A percentile compares a stretch with the other conserved stretches of the same genome.
phyloP scores from a whole-genome alignment of 2,888 invertebrate species.

The Sinopyrophorus schimmeli region DNA sequence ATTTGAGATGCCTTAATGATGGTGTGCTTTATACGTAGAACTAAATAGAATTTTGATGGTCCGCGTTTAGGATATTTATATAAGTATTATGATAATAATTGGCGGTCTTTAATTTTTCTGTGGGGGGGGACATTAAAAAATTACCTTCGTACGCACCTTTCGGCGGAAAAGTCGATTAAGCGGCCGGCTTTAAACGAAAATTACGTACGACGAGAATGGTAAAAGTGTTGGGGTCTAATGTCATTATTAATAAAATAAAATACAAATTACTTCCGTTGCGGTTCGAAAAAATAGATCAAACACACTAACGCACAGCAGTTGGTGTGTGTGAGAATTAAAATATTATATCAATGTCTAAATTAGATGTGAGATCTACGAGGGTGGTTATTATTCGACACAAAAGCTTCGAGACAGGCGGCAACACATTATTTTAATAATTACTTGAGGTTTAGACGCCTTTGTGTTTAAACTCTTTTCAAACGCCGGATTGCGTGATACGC shows the following conservation, averaged over 20 bases:
- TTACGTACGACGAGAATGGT: constrained; percentile 13
- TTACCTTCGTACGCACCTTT: constrained; percentile 1
- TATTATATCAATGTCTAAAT: constrained; percentile 37
- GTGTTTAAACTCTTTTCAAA: constrained; percentile 14
- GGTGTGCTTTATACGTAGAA: too few species aligned
- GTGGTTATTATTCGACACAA: constrained; percentile 22
- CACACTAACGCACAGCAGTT: constrained; percentile 36
- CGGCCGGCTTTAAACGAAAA: constrained; percentile 11
- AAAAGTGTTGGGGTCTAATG: constrained; percentile 29
- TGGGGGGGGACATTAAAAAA: constrained; percentile 17
- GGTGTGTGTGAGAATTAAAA: constrained; percentile 34
- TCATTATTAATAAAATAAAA: constrained; percentile 37
- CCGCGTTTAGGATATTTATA: too few species aligned
- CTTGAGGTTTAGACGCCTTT: constrained; percentile 20
- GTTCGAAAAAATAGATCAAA: constrained; percentile 30
- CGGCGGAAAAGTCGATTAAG: constrained; percentile 21
- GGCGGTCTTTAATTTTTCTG: too few species aligned
- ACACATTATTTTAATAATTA: constrained; percentile 26
- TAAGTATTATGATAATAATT: too few species aligned
- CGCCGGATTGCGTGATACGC: constrained; percentile 15
- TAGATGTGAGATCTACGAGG: constrained; percentile 25
- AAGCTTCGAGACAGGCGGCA: constrained; percentile 16
- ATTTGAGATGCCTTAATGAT: too few species aligned
- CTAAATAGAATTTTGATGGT: too few species aligned
- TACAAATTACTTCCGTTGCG: constrained; percentile 36